Base-by-base conservation (phyloP, 37 sponge, comb jelly and placozoan genomes). In the Cladorhizidae sp. region DNA sequence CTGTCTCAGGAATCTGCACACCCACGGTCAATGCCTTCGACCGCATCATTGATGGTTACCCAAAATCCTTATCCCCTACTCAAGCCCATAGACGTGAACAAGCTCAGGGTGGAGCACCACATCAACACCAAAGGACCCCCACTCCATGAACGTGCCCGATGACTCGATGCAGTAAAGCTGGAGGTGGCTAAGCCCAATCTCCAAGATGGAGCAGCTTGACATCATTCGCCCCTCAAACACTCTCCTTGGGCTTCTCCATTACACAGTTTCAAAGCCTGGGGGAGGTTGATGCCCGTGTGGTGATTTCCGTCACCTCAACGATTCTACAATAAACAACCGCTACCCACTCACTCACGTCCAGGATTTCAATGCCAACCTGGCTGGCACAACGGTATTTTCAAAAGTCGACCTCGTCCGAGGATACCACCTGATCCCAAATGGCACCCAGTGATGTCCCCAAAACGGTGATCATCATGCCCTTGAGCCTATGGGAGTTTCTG, bases 211-310 rank as follows among this genome's bases (percentile, higher is more conserved):
- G 8, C 41, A 74, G 68, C 65, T 74, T 26, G 73, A 73, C 5
- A 83, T 85, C 73, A 73, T 86, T 31, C 75, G 43, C 6, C 62
- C 65, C 2, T 88, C 88, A 1, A 67, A 70, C 22, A 70, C 22
- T 73, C 80, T 37, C 32, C 32, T 11, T 87, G 88, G 82, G 56
- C 81, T 18, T 87, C 82, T 43, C 82, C 82, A 33, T 62, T 87
- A 21, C 88, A 87, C 37, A 67, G 80, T 74, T 2, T 77, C 80
- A 1, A 87, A 81, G 73, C 49, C 9, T 45, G 49, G 79, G 0
- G 89, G 89, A 7, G 79, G 77, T 52, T 83, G 89, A 84, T 59
- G 84, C 26, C 89, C 84, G 0, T 83, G 89, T 72, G 89, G 80
- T 36, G 84, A 83, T 54, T 89, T 83, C 39, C 56, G 80, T 21